A percentile compares a stretch with the other conserved stretches of the same genome.
Evolutionary conservation across 2,888 invertebrate genomes (phyloP).

Genomic region (Drosophila koepferae): DNA sequence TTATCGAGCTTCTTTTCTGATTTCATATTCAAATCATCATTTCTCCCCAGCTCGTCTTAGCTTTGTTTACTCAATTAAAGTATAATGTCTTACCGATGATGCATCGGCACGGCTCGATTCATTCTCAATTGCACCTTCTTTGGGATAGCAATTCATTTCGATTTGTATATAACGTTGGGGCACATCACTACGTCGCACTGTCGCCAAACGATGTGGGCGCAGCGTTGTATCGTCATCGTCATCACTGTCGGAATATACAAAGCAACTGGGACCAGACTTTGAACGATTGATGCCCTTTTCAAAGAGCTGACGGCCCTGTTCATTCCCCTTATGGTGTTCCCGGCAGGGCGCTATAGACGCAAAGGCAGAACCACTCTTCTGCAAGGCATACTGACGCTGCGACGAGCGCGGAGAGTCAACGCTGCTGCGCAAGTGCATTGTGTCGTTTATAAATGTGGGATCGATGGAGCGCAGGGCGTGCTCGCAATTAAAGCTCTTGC

Average conservation of each 20-base stretch:
- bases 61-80: neutral
- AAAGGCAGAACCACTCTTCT: conserved; percentile 84
- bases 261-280: conserved; percentile 85
- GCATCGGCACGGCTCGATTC: conserved; percentile 80
- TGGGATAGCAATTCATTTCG: conserved; percentile 85
- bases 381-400: conserved; percentile 81
- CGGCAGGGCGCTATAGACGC: conserved; percentile 54
- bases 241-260: conserved; percentile 83
- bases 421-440: conserved; percentile 77
- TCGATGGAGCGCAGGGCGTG: conserved; percentile 84
- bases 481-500: conserved; percentile 85
- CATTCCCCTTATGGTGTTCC: conserved; percentile 53
- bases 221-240: conserved; percentile 82
- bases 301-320: conserved; percentile 77
- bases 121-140: conserved; percentile 62
- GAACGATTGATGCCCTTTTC: conserved; percentile 85
- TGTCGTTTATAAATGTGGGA: conserved; percentile 83
- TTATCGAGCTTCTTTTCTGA: neutral
- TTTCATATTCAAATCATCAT: neutral
- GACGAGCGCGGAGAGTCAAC: conserved; percentile 70
- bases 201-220: conserved; percentile 81
- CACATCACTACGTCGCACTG: conserved; percentile 83
- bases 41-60: neutral
- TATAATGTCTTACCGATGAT: conserved; percentile 64
- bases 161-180: conserved; percentile 83